These are phyloP conservation scores for Periparus ater DNA, from an alignment of 2,797 vertebrate species.

Conservation along the genomic window DNA sequence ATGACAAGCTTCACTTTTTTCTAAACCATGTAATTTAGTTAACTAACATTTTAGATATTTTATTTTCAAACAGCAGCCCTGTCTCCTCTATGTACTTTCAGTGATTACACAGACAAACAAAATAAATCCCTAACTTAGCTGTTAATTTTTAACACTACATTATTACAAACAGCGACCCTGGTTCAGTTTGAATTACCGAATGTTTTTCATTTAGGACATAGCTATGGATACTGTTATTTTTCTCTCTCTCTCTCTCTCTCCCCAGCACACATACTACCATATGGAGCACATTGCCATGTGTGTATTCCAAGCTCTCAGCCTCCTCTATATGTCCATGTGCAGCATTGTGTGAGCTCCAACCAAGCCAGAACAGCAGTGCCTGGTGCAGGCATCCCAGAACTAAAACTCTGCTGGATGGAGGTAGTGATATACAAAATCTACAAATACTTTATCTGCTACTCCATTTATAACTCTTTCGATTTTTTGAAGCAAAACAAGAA, in stretches of 20 bases:
- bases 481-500: not conserved
- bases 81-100: not conserved
- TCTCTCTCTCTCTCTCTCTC: not conserved
- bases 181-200: not conserved
- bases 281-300: not conserved
- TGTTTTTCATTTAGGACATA: not conserved
- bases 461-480: not conserved
- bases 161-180: not conserved
- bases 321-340: rapidly evolving
- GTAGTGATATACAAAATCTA: not conserved
- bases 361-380: not conserved
- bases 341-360: not conserved
- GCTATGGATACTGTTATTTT: not conserved
- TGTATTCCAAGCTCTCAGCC: not conserved
- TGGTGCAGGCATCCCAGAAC: not conserved
- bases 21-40: not conserved
- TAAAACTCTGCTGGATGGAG: not conserved
- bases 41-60: not conserved
- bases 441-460: not conserved
- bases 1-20: not conserved
- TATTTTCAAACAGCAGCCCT: not conserved
- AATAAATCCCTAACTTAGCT: conserved; percentile 8
- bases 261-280: not conserved
- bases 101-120: not conserved
- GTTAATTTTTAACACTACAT: conserved; percentile 4